Evolutionary conservation across 2,113 vertebrate species (phyloP), one percentile per base, ranked within the genome.

Genomic region (Chlamydotis undulata): DNA sequence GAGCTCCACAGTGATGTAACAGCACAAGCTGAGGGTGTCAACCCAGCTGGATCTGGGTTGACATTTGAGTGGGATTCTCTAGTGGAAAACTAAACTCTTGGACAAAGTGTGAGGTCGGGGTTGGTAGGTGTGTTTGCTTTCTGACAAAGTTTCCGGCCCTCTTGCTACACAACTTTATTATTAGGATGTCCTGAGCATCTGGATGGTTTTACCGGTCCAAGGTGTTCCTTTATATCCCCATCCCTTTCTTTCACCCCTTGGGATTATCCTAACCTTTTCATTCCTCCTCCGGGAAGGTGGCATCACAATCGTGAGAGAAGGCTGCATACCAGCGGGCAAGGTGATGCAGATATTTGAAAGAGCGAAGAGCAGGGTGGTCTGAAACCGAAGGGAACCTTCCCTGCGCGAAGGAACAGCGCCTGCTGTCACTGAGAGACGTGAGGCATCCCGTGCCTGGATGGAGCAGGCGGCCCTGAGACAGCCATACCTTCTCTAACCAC

Each of bases 221-320:
- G 28, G 4, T 25, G 15, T 35, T 78, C 29, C 56, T 33, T 70
- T 23, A 5, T 9, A 10, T 15, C 41, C 21, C 6, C 26, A 26
- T 18, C 26, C 18, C 29, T 37, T 47, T 41, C 41, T 28, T 56
- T 28, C 25, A 7, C 22, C 10, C 56, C 71, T 8, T 39, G 71
- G 41, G 19, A 4, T 8, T 7, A 35, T 25, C 50, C 59, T 92
- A 56, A 91, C 31, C 59, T 55, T 85, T 26, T 50, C 12, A 0
- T 70, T 89, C 47, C 87, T 60, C 63, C 56, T 87, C 56, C 21
- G 68, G 94, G 59, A 59, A 99, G 99, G 98, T 33, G 97, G 92
- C 82, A 99, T 99, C 92, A 97, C 82, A 76, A 98, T 99, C 29
- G 28, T 99, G 59, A 95, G 99, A 87, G 99, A 99, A 97, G 99